Evolutionary conservation across 2,888 invertebrate species (phyloP).

Genomic region (Esperia sulphurella): DNA sequence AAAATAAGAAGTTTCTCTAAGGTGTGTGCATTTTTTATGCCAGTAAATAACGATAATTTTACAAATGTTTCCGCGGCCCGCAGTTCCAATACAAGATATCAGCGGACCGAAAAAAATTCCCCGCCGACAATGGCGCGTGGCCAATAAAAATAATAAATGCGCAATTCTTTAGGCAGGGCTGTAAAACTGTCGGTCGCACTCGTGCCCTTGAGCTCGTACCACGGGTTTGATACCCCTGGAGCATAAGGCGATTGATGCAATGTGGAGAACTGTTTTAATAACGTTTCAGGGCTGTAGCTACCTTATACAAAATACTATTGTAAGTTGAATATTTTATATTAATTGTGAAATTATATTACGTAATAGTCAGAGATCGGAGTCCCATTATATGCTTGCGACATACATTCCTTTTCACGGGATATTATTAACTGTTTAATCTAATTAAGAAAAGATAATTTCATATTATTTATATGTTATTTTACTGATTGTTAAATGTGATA

Average conservation of each 20-base stretch:
- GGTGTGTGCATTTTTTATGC: background rate
- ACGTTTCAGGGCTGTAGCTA: slow-evolving; percentile 8
- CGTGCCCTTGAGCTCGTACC: slow-evolving; percentile 52
- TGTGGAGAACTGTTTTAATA: slow-evolving; percentile 29
- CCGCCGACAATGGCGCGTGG: slow-evolving; percentile 49
- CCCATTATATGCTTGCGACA: too few species aligned
- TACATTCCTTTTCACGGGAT: too few species aligned
- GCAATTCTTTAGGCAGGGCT: slow-evolving; percentile 70
- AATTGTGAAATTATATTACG: background rate
- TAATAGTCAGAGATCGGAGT: too few species aligned
- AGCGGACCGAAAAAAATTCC: slow-evolving; percentile 45
- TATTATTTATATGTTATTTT: too few species aligned
- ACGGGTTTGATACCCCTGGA: slow-evolving; percentile 38
- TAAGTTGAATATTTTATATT: too few species aligned
- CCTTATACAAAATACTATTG: too few species aligned
- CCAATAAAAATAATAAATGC: slow-evolving; percentile 76
- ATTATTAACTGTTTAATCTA: too few species aligned
- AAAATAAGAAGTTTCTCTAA: too few species aligned
- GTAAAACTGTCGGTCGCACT: slow-evolving; percentile 70
- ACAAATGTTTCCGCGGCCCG: slow-evolving; percentile 16
- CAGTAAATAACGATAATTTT: slow-evolving; percentile 7
- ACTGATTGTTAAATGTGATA: too few species aligned
- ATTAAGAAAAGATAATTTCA: too few species aligned
- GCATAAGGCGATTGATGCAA: slow-evolving; percentile 34
- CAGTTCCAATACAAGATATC: slow-evolving; percentile 53